These are phyloP conservation scores for Lerema accius DNA, from an alignment of 1,140 invertebrate genomes.

Conservation along the genomic window DNA sequence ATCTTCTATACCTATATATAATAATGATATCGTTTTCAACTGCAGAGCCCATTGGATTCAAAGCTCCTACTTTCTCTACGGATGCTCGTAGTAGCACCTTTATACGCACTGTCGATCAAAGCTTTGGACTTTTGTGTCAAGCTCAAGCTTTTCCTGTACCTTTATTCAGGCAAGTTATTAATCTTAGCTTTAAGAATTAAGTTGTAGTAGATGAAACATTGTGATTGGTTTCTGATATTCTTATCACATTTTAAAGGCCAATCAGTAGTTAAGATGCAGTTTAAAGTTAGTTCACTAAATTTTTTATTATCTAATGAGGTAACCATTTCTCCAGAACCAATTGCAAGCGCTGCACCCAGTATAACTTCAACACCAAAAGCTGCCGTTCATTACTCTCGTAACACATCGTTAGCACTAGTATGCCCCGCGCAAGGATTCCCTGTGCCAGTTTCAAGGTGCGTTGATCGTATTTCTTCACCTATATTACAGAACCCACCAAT, in stretches of 20 bases:
- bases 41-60: slow-evolving; percentile 88
- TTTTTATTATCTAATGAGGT: slow-evolving; percentile 5
- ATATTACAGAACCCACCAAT: slow-evolving; percentile 71
- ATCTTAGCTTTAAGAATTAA: slow-evolving; percentile 19
- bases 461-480: slow-evolving; percentile 49
- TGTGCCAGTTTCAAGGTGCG: slow-evolving; percentile 88
- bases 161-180: slow-evolving; percentile 86
- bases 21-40: slow-evolving; percentile 50
- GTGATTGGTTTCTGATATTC: slow-evolving; percentile 79
- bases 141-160: slow-evolving; percentile 90
- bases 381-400: slow-evolving; percentile 65
- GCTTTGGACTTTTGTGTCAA: slow-evolving; percentile 86
- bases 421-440: slow-evolving; percentile 88
- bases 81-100: slow-evolving; percentile 86
- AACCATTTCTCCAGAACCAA: slow-evolving; percentile 81
- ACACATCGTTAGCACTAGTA: slow-evolving; percentile 82
- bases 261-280: neutral
- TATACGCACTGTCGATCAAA: slow-evolving; percentile 72
- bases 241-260: neutral
- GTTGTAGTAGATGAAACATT: slow-evolving; percentile 5
- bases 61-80: slow-evolving; percentile 86
- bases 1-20: slow-evolving; percentile 27
- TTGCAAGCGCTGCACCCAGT: slow-evolving; percentile 83
- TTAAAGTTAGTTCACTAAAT: neutral
- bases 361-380: slow-evolving; percentile 81